Conservation (phyloP, 1,140 invertebrate genomes). For the Agrypnia vestita region DNA sequence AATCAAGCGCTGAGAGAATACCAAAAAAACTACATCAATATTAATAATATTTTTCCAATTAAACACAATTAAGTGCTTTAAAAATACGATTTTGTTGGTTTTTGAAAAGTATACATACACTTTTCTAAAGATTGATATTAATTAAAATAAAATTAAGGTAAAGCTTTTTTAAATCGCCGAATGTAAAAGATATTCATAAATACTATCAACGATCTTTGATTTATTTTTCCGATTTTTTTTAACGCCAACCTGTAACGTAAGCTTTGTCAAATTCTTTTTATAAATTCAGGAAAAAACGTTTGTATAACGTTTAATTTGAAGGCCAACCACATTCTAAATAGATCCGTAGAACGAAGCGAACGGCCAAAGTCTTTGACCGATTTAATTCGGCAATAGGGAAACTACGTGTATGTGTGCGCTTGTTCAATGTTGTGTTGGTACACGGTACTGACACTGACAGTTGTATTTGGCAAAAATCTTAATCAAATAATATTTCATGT, state of each 20-base stretch:
- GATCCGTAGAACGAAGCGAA: slow-evolving; percentile 51
- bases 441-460: not conserved
- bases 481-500: not conserved
- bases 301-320: slow-evolving; percentile 59
- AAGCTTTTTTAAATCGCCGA: not conserved
- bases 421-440: slow-evolving; percentile 6
- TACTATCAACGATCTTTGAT: slow-evolving; percentile 26
- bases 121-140: too few relatives aligned
- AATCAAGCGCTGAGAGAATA: too few relatives aligned
- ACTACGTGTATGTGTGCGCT: slow-evolving; percentile 38
- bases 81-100: not conserved
- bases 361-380: slow-evolving; percentile 59
- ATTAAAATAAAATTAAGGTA: not conserved
- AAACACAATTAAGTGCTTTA: not conserved
- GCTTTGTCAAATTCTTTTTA: slow-evolving; percentile 29
- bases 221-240: slow-evolving; percentile 28
- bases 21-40: not conserved
- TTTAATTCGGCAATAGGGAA: slow-evolving; percentile 60
- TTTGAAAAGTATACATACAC: too few relatives aligned
- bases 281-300: slow-evolving; percentile 50
- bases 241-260: slow-evolving; percentile 38
- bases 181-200: not conserved
- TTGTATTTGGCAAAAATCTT: not conserved
- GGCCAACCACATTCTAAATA: slow-evolving; percentile 61
- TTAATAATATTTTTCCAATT: not conserved